Base-by-base conservation (phyloP, 2,888 invertebrate genomes). In the Hydrotaea diabolus region DNA sequence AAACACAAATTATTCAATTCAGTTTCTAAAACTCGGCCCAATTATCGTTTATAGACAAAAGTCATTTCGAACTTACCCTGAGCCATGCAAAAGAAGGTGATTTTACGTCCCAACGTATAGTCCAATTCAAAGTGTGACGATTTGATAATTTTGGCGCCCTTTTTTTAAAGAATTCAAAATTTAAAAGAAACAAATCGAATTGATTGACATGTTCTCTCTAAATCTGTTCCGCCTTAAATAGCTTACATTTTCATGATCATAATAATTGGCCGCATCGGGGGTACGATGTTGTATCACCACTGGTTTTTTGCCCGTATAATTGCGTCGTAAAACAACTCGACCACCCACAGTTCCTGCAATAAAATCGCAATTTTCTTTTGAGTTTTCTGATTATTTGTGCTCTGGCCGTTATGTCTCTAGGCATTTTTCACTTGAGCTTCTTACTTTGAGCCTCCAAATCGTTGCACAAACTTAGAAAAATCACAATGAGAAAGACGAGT, bases 101-200 rank as follows among this genome's bases (percentile, higher is more conserved):
- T 97, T 93, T 98, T 98, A 91, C 98, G 97, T 0, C 98, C 98
- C 89, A 98, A 93, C 59, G 97, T 96, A 93, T 97, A 98, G 93
- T 98, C 97, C 93, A 96, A 95, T 91, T 98, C 98, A 92, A 98
- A 98, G 92, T 98, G 98, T 0, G 98, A 98, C 0, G 97, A 96
- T 87, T 96, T 94, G 43, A 96, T 93, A 85, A 98, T 98, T 93
- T 97, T 97, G 1, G 98, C 98, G 19, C 98, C 98, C 97, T 98
- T 91, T 46, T 85, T 73, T 26, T 9, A 9, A 36, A 19, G 46
- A 59, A 31, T 31, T 31, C 8, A 39, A 46, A 69, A 69, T 0
- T 2, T 17, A 39, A 66, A 43, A 66, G 2, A 69, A 46, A 46
- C 13, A 26, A 57, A 23, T 57, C n/a, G n/a, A n/a, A n/a, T n/a